Evolutionary conservation across 2,113 vertebrate species (phyloP).

Genomic region (Dipodomys stephensi): DNA sequence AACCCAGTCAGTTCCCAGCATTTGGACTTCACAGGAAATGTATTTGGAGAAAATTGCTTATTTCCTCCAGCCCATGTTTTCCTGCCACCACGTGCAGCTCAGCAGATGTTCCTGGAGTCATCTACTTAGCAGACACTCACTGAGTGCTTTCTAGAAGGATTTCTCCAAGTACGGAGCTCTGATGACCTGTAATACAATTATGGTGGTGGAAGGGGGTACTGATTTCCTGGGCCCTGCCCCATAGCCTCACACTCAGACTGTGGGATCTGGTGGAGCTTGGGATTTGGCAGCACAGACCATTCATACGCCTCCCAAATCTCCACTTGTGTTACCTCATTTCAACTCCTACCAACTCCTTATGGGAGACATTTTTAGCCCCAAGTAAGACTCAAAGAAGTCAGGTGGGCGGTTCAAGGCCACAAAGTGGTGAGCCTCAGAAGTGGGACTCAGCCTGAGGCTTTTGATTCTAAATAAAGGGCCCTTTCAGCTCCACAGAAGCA

Average conservation of each 20-base stretch:
- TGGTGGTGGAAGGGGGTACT: neutral
- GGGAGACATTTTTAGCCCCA: conserved; percentile 7
- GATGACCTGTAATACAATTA: neutral
- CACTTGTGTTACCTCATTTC: neutral
- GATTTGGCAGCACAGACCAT: neutral
- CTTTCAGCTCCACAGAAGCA: neutral
- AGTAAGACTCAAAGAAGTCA: conserved; percentile 51
- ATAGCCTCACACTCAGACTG: neutral
- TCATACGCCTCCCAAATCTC: neutral
- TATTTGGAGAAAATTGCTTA: conserved; percentile 79
- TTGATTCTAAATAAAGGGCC: conserved; percentile 25
- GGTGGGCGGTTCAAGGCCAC: conserved; percentile 26
- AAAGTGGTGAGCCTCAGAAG: neutral
- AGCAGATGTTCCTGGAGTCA: conserved; percentile 56
- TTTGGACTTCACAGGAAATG: conserved; percentile 74
- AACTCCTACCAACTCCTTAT: neutral
- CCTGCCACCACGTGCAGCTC: conserved; percentile 61
- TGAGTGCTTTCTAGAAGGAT: neutral
- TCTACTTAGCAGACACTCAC: neutral
- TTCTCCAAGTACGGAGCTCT: neutral
- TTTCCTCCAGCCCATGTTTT: conserved; percentile 66
- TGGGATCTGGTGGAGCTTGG: neutral
- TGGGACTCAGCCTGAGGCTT: neutral
- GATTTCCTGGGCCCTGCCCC: neutral
- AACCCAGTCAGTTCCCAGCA: conserved; percentile 59